These are phyloP conservation scores for Manis pentadactyla DNA, from an alignment of 2,797 vertebrate species.

Conservation along the genomic window DNA sequence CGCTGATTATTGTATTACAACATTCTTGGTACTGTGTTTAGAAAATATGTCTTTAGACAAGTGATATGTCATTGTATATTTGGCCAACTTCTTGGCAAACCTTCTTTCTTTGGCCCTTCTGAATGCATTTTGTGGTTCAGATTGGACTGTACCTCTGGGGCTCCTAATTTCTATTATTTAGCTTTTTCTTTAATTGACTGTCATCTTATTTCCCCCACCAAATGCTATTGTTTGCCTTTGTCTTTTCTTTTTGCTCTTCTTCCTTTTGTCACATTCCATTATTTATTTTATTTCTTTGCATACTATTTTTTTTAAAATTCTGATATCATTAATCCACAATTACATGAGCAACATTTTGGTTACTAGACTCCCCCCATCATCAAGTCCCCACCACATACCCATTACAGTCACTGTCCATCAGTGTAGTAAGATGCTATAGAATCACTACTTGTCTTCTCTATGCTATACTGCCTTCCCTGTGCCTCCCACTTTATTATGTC, in stretches of 20 bases:
- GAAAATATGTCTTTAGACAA: constrained; percentile 55
- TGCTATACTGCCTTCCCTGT: too few relatives aligned
- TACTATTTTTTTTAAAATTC: background rate
- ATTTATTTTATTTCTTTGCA: constrained; percentile 36
- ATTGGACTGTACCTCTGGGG: background rate
- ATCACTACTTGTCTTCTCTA: too few relatives aligned
- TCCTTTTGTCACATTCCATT: background rate
- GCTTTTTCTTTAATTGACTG: background rate
- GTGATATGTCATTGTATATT: constrained; percentile 6
- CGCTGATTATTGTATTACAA: background rate
- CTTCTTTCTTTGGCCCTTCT: constrained; percentile 1
- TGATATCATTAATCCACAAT: too few relatives aligned
- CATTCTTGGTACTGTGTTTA: background rate
- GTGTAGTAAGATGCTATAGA: too few relatives aligned
- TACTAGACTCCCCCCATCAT: too few relatives aligned
- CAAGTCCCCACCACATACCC: too few relatives aligned
- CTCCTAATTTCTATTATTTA: background rate
- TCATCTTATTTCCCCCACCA: background rate
- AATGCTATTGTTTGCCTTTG: background rate
- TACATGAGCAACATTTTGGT: too few relatives aligned
- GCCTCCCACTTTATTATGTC: too few relatives aligned
- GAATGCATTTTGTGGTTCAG: constrained; percentile 20
- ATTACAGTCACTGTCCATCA: too few relatives aligned
- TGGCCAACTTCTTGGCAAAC: background rate
- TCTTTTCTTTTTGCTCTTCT: background rate